phyloP scores from a whole-genome alignment of 2,888 invertebrate species.

The Melieria omissa region DNA sequence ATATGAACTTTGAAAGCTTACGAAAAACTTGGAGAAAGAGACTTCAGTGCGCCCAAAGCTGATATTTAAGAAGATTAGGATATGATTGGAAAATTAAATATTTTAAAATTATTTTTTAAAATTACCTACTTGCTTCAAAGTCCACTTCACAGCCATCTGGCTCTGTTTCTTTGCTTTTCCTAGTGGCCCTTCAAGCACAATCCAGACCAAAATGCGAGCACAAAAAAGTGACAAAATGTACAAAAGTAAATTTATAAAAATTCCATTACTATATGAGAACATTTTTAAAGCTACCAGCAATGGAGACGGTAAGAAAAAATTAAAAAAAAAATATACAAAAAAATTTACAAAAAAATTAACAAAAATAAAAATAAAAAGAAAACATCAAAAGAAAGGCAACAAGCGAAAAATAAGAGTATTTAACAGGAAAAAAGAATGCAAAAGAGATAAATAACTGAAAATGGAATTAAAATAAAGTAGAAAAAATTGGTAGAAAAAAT shows the following conservation, averaged over 20 bases:
- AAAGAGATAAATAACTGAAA: slow-evolving; percentile 16
- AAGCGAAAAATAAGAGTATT: slow-evolving; percentile 7
- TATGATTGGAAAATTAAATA: too few species aligned
- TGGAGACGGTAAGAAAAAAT: slow-evolving; percentile 7
- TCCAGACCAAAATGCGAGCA: background rate
- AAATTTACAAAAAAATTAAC: background rate
- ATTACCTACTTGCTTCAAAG: background rate
- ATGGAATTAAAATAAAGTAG: background rate
- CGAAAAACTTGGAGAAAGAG: too few species aligned
- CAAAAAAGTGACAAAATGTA: slow-evolving; percentile 36
- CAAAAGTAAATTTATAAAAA: slow-evolving; percentile 33
- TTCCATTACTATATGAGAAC: slow-evolving; percentile 23
- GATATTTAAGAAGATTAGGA: too few species aligned
- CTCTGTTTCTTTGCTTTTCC: background rate
- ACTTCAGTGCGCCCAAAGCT: too few species aligned
- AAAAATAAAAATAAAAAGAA: slow-evolving; percentile 8
- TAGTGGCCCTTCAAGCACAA: background rate
- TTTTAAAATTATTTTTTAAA: too few species aligned
- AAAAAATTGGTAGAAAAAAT: background rate
- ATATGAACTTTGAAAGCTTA: too few species aligned
- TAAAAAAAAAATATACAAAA: slow-evolving; percentile 1
- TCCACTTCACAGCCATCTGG: background rate
- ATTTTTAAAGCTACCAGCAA: background rate
- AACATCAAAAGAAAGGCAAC: background rate
- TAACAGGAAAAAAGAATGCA: slow-evolving; percentile 7